Percentiles rank a stretch among this genome's conserved stretches.
These are phyloP conservation scores for Pseudanteris insignis DNA, from an alignment of 2,888 invertebrate genomes.

Conservation along the genomic window DNA sequence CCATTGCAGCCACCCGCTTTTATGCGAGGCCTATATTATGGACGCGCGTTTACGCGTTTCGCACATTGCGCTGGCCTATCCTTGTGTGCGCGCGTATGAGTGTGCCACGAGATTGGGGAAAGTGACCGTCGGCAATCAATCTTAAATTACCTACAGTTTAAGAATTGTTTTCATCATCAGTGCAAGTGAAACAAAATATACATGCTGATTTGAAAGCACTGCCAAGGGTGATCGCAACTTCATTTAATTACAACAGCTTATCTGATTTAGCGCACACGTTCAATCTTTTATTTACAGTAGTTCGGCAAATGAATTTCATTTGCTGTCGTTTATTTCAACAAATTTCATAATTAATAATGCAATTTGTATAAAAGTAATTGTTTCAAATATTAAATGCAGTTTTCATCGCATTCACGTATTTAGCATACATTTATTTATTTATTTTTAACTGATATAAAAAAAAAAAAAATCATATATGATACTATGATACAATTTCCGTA, in stretches of 20 bases:
- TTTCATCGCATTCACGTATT: too few relatives aligned
- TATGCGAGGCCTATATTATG: too few relatives aligned
- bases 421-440: too few relatives aligned
- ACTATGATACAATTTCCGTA: too few relatives aligned
- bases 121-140: constrained; percentile 36
- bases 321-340: too few relatives aligned
- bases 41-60: too few relatives aligned
- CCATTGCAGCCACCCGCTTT: too few relatives aligned
- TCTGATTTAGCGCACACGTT: constrained; percentile 35
- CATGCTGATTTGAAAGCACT: constrained; percentile 52
- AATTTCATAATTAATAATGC: too few relatives aligned
- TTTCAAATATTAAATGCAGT: too few relatives aligned
- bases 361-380: too few relatives aligned
- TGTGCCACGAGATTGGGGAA: constrained; percentile 38
- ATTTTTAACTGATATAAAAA: too few relatives aligned
- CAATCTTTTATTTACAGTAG: constrained; percentile 23
- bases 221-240: constrained; percentile 37
- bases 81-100: constrained; percentile 43
- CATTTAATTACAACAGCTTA: constrained; percentile 41
- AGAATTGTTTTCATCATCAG: constrained; percentile 62
- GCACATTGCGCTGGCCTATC: constrained; percentile 35
- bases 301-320: constrained; percentile 25
- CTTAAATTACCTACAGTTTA: constrained; percentile 65
- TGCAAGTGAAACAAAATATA: constrained; percentile 60
- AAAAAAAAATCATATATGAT: too few relatives aligned